Conservation (phyloP, 1,140 invertebrate genomes). For the Neodiprion virginianus region DNA sequence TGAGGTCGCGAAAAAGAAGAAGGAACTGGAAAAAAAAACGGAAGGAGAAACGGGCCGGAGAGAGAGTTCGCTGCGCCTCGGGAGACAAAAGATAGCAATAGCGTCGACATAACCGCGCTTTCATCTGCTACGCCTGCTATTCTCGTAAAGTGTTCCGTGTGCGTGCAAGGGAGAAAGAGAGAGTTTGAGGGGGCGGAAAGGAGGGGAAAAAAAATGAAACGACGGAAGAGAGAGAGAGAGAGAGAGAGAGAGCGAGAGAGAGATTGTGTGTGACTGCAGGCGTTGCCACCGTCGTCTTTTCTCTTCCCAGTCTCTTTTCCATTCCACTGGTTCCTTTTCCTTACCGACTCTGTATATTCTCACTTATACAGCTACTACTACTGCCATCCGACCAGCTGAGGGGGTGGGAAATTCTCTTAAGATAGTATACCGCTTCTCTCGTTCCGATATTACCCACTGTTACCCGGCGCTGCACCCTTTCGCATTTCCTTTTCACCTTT, state of each 20-base stretch:
- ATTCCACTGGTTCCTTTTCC: background rate
- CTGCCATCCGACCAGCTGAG: background rate
- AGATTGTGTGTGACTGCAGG: background rate
- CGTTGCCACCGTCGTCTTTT: background rate
- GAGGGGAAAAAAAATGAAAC: too few relatives aligned
- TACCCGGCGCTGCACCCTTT: background rate
- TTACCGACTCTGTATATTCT: background rate
- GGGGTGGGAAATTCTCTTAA: background rate
- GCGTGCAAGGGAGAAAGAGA: background rate
- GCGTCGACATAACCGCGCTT: constrained; percentile 3
- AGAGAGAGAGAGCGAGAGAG: too few relatives aligned
- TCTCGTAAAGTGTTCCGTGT: background rate
- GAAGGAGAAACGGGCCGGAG: background rate
- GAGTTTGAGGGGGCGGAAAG: background rate
- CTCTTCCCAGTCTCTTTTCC: background rate
- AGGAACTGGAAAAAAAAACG: constrained; percentile 7
- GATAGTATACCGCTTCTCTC: background rate
- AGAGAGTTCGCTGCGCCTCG: background rate
- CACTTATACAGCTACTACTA: background rate
- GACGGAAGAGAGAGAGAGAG: too few relatives aligned
- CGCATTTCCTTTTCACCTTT: too few relatives aligned
- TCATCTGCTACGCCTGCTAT: background rate
- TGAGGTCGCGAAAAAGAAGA: constrained; percentile 1
- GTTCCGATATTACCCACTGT: background rate
- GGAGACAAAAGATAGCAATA: constrained; percentile 7